Evolutionary conservation across 2,888 invertebrate species (phyloP), one percentile per base, ranked within the genome.

Genomic region (Andrena trimmerana): DNA sequence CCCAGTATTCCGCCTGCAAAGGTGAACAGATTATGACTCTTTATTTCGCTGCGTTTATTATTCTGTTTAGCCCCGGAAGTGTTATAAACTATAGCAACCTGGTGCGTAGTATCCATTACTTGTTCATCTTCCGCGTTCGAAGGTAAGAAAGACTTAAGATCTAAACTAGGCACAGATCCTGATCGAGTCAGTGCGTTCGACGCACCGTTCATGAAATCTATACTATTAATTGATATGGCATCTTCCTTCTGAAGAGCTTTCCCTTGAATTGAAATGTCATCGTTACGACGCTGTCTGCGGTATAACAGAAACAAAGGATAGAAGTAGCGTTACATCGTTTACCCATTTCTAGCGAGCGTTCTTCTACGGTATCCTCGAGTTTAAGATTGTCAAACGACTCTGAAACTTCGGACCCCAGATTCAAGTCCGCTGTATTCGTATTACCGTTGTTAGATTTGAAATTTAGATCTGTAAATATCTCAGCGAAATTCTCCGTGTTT

Each of bases 151-250:
- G 91, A 93, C 85, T 94, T 94, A 73, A 94, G 90, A 91, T 94
- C 94, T 78, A 94, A 92, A 83, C 94, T 94, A 73, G 94, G 93
- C 71, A 94, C 93, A 36, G 94, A 94, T 78, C 92, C 92, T 74
- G 94, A 94, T 81, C 94, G 89, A 79, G 92, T 92, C 79, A 94
- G 89, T 78, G 90, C 89, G 74, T 90, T 92, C 13, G 89, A 63
- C 52, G 87, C 81, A 79, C 89, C 86, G 78, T 90, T 92, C 52
- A 86, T 90, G 69, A 93, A 90, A 76, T 94, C 94, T 84, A 94
- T 90, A 88, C 94, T 94, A 85, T 93, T 93, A 48, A 94, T 90
- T 52, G 94, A 94, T 81, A 93, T 88, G 78, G 91, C 88, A 88
- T 94, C 94, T 86, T 94, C 93, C 80, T 91, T 93, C 8, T 90